Conservation (phyloP, 1,140 invertebrate species). For the Pseudomyrmex flavicornis region DNA sequence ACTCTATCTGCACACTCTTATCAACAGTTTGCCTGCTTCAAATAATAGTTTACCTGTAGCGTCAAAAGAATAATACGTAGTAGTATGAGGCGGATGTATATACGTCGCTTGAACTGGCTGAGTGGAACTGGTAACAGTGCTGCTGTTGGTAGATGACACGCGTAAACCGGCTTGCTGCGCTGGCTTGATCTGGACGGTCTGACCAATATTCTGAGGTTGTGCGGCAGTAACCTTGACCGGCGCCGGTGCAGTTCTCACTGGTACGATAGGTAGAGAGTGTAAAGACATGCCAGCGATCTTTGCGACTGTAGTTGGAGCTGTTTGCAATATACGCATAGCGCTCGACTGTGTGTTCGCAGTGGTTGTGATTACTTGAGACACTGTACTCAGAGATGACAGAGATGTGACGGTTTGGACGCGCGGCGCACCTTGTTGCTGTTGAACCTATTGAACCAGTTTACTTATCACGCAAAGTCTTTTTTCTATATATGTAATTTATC, state of each 20-base stretch:
- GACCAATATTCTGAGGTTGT: conserved; percentile 74
- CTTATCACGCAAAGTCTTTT: background rate
- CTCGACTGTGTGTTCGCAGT: conserved; percentile 77
- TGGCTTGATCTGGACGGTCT: conserved; percentile 76
- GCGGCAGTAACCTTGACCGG: conserved; percentile 73
- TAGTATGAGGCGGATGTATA: conserved; percentile 78
- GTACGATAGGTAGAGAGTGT: conserved; percentile 80
- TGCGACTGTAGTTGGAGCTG: conserved; percentile 78
- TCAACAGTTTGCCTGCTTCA: background rate
- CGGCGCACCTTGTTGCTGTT: conserved; percentile 72
- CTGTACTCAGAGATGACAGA: conserved; percentile 78
- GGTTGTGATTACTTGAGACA: conserved; percentile 81
- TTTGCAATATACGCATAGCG: conserved; percentile 78
- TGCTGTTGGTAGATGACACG: conserved; percentile 70
- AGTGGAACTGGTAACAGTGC: conserved; percentile 64
- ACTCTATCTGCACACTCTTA: no score
- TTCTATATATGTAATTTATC: background rate
- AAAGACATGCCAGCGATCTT: conserved; percentile 82
- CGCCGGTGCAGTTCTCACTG: conserved; percentile 75
- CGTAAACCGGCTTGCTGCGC: conserved; percentile 75
- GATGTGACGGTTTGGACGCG: conserved; percentile 82
- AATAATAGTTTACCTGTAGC: conserved; percentile 73
- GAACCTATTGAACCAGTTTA: conserved; percentile 52
- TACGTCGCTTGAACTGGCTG: conserved; percentile 80
- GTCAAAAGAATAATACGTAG: conserved; percentile 78